phyloP scores from a whole-genome alignment of 2,888 invertebrate species.

The Neoaliturus tenellus region DNA sequence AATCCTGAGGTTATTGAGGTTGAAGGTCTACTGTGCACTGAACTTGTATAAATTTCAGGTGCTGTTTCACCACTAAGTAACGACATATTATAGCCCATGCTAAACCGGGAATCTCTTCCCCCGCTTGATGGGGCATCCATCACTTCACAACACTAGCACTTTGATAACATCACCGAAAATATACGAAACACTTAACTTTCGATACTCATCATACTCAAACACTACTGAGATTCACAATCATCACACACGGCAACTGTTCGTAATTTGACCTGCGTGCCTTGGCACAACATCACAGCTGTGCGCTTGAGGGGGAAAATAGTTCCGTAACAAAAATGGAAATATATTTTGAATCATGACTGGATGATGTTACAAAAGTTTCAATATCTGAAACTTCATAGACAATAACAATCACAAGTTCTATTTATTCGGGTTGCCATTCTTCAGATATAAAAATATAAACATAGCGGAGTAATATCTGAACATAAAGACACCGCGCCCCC shows the following conservation, averaged over 20 bases:
- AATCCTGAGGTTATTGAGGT: slow-evolving; percentile 72
- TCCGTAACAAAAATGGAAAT: slow-evolving; percentile 41
- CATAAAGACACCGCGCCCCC: slow-evolving; percentile 73
- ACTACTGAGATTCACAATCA: slow-evolving; percentile 63
- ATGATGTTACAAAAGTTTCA: background rate
- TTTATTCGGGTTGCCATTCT: background rate
- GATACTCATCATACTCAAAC: slow-evolving; percentile 57
- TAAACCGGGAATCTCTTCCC: slow-evolving; percentile 92
- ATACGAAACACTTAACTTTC: slow-evolving; percentile 59
- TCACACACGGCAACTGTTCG: slow-evolving; percentile 69
- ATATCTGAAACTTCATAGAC: no score
- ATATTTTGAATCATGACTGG: slow-evolving; percentile 23
- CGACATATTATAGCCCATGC: slow-evolving; percentile 91
- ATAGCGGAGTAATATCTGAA: slow-evolving; percentile 48
- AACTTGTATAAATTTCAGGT: slow-evolving; percentile 84
- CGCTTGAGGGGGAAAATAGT: slow-evolving; percentile 66
- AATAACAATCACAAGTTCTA: background rate
- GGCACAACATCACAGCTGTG: slow-evolving; percentile 69
- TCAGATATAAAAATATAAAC: background rate
- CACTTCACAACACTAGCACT: slow-evolving; percentile 71
- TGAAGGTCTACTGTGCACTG: slow-evolving; percentile 72
- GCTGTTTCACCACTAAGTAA: slow-evolving; percentile 86
- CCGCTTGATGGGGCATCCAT: slow-evolving; percentile 92
- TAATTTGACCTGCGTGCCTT: slow-evolving; percentile 73
- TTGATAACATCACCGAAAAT: slow-evolving; percentile 64